Evolutionary conservation across 2,113 vertebrate genomes (phyloP), one percentile per base, ranked within the genome.

Genomic region (Antigone vipio): DNA sequence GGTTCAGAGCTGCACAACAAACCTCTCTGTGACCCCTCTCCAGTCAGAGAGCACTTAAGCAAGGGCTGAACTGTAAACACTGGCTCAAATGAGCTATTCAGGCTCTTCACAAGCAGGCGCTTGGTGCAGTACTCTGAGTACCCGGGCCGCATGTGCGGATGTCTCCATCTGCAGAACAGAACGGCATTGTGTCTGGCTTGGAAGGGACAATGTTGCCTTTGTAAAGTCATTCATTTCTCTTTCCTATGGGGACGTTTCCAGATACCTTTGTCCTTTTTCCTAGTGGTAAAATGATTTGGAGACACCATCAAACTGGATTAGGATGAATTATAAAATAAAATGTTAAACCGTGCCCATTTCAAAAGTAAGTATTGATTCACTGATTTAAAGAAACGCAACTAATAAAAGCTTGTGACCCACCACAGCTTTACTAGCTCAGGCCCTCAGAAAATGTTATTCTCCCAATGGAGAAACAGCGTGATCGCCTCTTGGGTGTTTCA

Each of bases 401-500:
- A 59, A 42, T 3, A 55, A 52, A 93, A 50, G 17, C 42, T 8
- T 2, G 38, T 9, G 34, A 34, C 20, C 44, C 52, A 29, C 24
- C 27, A 12, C 27, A 26, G 67, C 15, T 59, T 24, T 38, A 18
- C 9, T 15, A 15, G 32, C 40, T 23, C 29, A 32, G 42, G 30
- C 27, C 15, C 27, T 26, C 59, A 17, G 60, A 24, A 47, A 55
- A 55, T 2, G 3, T 12, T 14, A 7, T 22, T 56, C 26, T 63
- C 29, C 20, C 60, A 27, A 0, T 0, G 21, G 49, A 49, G 26
- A 8, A 29, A 30, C 29, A 20, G 23, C 3, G 5, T 0, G 9
- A 50, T 4, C 7, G 15, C 27, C 40, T 8, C 22, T 6, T 2
- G 56, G 22, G 42, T 26, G 12, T 62, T 50, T 19, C 72, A 9